A percentile compares a stretch with the other conserved stretches of the same genome.
phyloP scores from a whole-genome alignment of 2,888 invertebrate genomes.

The Heliconius hortense region DNA sequence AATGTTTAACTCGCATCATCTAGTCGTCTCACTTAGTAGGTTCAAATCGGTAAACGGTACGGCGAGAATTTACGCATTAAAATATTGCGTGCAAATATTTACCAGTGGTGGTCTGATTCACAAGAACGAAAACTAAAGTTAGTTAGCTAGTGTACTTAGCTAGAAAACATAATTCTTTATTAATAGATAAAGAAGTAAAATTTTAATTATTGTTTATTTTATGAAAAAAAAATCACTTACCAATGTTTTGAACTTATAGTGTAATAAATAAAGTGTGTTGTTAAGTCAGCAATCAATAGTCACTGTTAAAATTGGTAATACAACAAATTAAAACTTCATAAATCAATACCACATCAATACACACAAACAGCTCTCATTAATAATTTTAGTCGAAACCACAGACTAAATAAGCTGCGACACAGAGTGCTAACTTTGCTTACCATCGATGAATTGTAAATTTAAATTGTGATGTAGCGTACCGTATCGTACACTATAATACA shows the following conservation, averaged over 20 bases:
- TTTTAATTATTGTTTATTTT: neutral
- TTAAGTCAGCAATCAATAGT: neutral
- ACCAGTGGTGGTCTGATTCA: neutral
- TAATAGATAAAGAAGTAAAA: neutral
- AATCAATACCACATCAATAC: conserved; percentile 35
- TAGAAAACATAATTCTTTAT: neutral
- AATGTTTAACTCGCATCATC: neutral
- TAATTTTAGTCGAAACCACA: conserved; percentile 11
- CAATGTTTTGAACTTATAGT: neutral
- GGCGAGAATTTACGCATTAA: neutral
- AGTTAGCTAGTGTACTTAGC: neutral
- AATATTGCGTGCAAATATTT: neutral
- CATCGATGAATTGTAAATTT: too few species aligned
- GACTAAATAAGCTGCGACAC: neutral
- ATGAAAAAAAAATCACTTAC: neutral
- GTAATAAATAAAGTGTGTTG: neutral
- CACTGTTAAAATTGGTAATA: conserved; percentile 11
- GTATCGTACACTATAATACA: too few species aligned
- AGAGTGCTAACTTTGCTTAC: neutral
- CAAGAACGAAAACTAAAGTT: neutral
- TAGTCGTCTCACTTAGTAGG: too few species aligned
- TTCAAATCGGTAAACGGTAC: neutral
- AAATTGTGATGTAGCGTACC: too few species aligned
- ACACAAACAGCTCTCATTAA: conserved; percentile 30
- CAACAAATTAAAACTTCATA: conserved; percentile 1